Evolutionary conservation across 2,888 invertebrate genomes (phyloP), one percentile per base, ranked within the genome.

Genomic region (Acleris cristana): DNA sequence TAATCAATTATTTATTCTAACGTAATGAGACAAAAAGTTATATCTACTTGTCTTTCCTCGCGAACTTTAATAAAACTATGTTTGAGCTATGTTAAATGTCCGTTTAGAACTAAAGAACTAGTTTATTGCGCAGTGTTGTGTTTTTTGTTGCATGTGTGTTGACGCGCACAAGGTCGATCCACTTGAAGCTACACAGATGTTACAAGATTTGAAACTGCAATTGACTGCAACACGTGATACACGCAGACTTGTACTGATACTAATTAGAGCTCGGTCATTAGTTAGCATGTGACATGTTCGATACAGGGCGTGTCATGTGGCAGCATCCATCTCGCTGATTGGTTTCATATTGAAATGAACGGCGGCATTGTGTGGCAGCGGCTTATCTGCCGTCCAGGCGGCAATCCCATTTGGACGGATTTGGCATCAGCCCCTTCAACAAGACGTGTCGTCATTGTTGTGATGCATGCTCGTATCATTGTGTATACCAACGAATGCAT

Each of bases 341-440:
- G 88, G 85, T 80, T 86, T 83, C 82, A 84, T 83, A 87, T 87
- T 86, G 86, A 82, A 87, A 81, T 80, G 80, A 81, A 80, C 80
- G 73, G 75, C 73, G 76, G 78, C 76, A 79, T 81, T 84, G 84
- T 82, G 73, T 72, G 75, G 74, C 72, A 69, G 69, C 64, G 70
- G 77, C 74, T 80, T 81, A 81, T 81, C 79, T 80, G 76, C 73
- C 72, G 72, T 68, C 70, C 75, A 78, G 76, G 79, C 74, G 72
- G 75, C 73, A 73, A 76, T 79, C 76, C 79, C 73, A 82, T 83
- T 80, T 79, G 74, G 76, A 73, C 73, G 70, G 73, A 76, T 79
- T 76, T 74, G 74, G 77, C 77, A 76, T 79, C 77, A 73, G 74
- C 72, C 69, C 69, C 58, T 61, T 66, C 75, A 74, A 75, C 71